phyloP scores from a whole-genome alignment of 1,140 invertebrate species.

The Bombus breviceps region DNA sequence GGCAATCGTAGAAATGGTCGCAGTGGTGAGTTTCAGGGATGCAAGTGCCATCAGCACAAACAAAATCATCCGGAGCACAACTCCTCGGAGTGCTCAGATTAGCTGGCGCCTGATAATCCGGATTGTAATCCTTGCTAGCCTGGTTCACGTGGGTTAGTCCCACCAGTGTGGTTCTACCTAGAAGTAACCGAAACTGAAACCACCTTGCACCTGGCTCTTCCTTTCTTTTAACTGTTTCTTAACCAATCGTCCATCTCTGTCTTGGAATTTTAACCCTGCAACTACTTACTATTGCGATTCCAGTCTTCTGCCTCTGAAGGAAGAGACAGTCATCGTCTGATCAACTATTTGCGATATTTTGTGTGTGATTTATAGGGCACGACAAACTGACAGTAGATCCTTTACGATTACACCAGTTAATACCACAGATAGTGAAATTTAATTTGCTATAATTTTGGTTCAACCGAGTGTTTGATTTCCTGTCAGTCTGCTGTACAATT shows the following conservation, averaged over 20 bases:
- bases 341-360: background rate
- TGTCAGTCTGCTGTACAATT: background rate
- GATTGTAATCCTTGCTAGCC: slow-evolving; percentile 72
- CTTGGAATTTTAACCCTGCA: background rate
- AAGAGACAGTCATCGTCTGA: background rate
- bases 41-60: slow-evolving; percentile 86
- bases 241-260: background rate
- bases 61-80: slow-evolving; percentile 84
- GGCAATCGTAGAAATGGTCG: slow-evolving; percentile 94
- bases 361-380: background rate
- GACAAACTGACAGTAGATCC: background rate
- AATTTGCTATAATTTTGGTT: background rate
- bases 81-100: slow-evolving; percentile 78
- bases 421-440: background rate
- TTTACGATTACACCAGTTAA: no score
- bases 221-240: background rate
- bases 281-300: slow-evolving; percentile 25
- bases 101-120: slow-evolving; percentile 70
- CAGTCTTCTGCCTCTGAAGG: background rate
- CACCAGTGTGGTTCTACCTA: slow-evolving; percentile 76
- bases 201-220: slow-evolving; percentile 59
- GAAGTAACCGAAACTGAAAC: slow-evolving; percentile 80
- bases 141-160: slow-evolving; percentile 69
- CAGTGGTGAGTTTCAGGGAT: slow-evolving; percentile 88
- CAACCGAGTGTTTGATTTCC: background rate